Evolutionary conservation across 2,113 vertebrate species (phyloP).

Genomic region (Bambusicola thoracicus): DNA sequence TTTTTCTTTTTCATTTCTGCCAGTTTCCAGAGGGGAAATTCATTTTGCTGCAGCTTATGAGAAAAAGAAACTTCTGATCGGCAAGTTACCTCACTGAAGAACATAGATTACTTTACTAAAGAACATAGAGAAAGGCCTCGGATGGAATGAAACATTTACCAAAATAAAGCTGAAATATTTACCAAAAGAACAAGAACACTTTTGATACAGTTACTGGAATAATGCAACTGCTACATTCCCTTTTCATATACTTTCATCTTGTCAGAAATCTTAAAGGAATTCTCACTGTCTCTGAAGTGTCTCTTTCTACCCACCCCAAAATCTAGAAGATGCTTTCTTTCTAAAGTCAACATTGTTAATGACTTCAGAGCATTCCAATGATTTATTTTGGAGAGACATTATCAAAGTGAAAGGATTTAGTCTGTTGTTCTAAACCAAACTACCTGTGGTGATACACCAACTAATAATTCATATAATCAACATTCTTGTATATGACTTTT

Average conservation of each 20-base stretch:
- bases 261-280: neutral
- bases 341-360: neutral
- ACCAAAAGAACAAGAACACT: neutral
- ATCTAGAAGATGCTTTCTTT: neutral
- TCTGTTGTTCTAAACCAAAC: neutral
- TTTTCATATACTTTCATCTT: neutral
- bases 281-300: neutral
- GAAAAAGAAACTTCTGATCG: neutral
- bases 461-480: neutral
- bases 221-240: neutral
- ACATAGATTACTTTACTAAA: neutral
- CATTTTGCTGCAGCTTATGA: neutral
- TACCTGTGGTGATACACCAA: neutral
- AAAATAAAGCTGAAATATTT: slow-evolving; percentile 31
- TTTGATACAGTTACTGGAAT: neutral
- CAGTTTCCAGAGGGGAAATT: neutral
- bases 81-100: neutral
- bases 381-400: neutral
- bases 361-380: neutral
- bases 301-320: neutral
- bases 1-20: neutral
- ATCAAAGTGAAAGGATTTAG: neutral
- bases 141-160: slow-evolving; percentile 2
- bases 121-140: neutral
- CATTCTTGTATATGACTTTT: neutral